phyloP scores from a whole-genome alignment of 2,888 invertebrate genomes.

The Siphlonurus alternatus region DNA sequence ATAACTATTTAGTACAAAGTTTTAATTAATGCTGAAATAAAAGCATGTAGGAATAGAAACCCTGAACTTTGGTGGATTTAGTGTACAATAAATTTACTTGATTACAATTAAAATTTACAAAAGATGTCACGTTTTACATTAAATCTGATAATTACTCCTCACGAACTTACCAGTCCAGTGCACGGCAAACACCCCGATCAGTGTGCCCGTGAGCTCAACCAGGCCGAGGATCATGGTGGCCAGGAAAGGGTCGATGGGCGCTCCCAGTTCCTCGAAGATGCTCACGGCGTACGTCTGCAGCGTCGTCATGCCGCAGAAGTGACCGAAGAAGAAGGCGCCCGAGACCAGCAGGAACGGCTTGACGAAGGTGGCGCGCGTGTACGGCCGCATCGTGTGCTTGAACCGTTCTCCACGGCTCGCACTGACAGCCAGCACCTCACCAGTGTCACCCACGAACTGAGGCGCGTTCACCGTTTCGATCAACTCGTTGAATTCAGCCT shows the following conservation, averaged over 20 bases:
- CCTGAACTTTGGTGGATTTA: too few species aligned
- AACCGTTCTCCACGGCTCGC: not conserved
- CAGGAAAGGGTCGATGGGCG: constrained; percentile 58
- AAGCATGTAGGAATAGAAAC: too few species aligned
- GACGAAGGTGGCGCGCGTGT: constrained; percentile 35
- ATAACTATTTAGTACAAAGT: too few species aligned
- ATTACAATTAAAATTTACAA: not conserved
- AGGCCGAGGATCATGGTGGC: constrained; percentile 54
- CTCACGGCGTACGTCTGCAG: constrained; percentile 32
- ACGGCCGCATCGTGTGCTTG: constrained; percentile 8
- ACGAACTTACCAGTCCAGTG: constrained; percentile 62
- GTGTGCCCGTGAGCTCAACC: constrained; percentile 45
- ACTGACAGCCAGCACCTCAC: not conserved
- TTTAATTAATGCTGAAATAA: too few species aligned
- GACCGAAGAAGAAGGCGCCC: constrained; percentile 49
- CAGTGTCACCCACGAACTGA: constrained; percentile 15
- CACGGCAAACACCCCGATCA: constrained; percentile 45
- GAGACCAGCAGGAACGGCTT: constrained; percentile 47
- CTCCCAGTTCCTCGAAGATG: constrained; percentile 50
- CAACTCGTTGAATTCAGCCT: constrained; percentile 38
- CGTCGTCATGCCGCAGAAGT: constrained; percentile 59
- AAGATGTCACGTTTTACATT: not conserved
- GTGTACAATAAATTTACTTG: not conserved
- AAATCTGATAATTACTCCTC: not conserved
- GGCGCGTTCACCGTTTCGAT: constrained; percentile 27